Conservation (phyloP, 1,140 invertebrate species). For the Leptinotarsa undecemlineata region DNA sequence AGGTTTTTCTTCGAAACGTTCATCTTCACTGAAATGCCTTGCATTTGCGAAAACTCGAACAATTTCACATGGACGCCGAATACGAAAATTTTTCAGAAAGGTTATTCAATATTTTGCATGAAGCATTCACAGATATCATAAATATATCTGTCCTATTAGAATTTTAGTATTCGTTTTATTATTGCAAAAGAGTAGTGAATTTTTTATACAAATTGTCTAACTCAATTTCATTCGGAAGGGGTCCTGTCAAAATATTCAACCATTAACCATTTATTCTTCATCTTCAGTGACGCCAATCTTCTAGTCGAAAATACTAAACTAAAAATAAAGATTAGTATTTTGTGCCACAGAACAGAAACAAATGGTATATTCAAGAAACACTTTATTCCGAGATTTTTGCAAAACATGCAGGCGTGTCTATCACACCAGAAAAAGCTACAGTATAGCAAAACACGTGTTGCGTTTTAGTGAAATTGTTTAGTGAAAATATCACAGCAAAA, state of each 20-base stretch:
- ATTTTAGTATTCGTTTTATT: neutral
- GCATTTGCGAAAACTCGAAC: neutral
- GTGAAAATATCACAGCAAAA: too few species aligned
- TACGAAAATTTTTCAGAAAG: neutral
- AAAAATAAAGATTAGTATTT: too few species aligned
- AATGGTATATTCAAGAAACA: too few species aligned
- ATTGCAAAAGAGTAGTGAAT: neutral
- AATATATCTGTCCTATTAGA: neutral
- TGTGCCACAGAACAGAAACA: too few species aligned
- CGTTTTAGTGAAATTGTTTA: too few species aligned
- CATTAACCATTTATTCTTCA: neutral
- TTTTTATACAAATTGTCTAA: neutral
- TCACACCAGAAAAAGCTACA: too few species aligned
- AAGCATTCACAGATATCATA: neutral
- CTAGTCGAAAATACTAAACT: too few species aligned
- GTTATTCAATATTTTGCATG: neutral
- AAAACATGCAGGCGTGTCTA: too few species aligned
- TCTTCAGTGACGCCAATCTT: neutral
- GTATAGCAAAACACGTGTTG: too few species aligned
- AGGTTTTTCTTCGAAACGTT: neutral
- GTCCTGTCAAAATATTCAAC: conserved; percentile 9
- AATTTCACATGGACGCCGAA: conserved; percentile 20
- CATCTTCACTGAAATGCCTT: neutral
- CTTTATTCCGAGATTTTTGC: too few species aligned
- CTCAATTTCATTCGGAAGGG: neutral